Percentiles rank a stretch among this genome's conserved stretches.
These are phyloP conservation scores for Ylistrum balloti DNA, from an alignment of 1,140 invertebrate species.

Conservation along the genomic window DNA sequence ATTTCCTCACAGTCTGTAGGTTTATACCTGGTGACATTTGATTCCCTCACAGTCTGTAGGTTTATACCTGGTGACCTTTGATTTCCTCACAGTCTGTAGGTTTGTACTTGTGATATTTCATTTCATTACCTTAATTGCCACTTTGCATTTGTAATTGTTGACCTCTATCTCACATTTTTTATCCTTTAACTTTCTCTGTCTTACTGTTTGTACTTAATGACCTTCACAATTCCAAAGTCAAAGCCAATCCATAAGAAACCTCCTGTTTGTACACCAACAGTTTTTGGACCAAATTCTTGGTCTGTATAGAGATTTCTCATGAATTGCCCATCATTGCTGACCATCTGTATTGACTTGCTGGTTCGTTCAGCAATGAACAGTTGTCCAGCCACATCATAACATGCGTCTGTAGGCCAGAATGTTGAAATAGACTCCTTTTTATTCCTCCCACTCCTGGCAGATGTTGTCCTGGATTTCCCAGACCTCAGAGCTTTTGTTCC, in stretches of 20 bases:
- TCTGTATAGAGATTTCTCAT: constrained; percentile 9
- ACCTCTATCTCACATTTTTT: not conserved
- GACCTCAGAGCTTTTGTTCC: not conserved
- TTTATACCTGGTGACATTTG: no score
- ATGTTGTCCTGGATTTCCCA: not conserved
- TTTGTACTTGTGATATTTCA: no score
- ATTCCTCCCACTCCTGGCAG: not conserved
- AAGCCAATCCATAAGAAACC: not conserved
- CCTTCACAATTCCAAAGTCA: constrained; percentile 23
- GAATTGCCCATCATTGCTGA: not conserved
- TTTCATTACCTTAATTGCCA: no score
- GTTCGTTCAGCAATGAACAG: not conserved
- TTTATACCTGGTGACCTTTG: no score
- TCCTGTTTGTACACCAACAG: not conserved
- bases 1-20: no score
- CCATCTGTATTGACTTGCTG: not conserved
- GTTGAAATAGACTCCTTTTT: not conserved
- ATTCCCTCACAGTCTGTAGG: no score
- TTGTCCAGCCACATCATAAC: constrained; percentile 12
- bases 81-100: no score
- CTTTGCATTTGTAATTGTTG: not conserved
- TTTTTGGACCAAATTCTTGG: not conserved
- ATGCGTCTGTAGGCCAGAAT: not conserved
- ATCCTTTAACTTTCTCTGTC: not conserved
- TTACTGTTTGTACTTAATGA: constrained; percentile 35